A percentile compares a stretch with the other conserved stretches of the same genome.
Conservation (phyloP, 35 echinoderm and acorn worm genomes). For the Lytechinus pictus region DNA sequence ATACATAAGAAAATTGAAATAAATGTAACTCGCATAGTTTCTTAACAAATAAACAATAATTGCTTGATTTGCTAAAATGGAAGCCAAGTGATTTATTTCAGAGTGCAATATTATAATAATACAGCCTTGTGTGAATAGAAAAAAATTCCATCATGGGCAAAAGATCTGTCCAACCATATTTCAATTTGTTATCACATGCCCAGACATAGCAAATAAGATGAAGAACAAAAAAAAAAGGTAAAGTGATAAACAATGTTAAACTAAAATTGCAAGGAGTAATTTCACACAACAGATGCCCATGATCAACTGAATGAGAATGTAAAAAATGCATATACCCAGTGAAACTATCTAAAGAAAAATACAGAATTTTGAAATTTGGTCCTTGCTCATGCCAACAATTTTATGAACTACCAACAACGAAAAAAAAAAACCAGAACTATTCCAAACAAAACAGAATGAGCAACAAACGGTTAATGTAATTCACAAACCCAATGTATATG, state of each 20-base stretch:
- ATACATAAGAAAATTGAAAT: neutral
- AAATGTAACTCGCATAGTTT: neutral
- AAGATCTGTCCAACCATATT: neutral
- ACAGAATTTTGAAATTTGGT: neutral
- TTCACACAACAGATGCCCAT: neutral
- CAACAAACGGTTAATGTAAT: neutral
- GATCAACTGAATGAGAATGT: neutral
- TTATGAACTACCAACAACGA: neutral
- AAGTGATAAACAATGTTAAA: neutral
- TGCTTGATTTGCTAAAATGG: neutral
- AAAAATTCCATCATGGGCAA: neutral
- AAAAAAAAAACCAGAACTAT: neutral
- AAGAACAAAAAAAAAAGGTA: neutral
- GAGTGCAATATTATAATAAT: neutral
- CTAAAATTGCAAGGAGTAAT: neutral
- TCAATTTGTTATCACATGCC: neutral
- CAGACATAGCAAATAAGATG: neutral
- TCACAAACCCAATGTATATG: neutral
- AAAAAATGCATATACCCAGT: neutral
- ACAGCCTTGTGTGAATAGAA: neutral
- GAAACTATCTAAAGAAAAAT: neutral
- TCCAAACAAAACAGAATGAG: neutral
- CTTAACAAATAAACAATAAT: neutral
- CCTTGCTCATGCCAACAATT: neutral
- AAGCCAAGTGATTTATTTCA: constrained; percentile 8